These are phyloP conservation scores for Harpegnathos saltator DNA, from an alignment of 1,140 invertebrate species.

Conservation along the genomic window DNA sequence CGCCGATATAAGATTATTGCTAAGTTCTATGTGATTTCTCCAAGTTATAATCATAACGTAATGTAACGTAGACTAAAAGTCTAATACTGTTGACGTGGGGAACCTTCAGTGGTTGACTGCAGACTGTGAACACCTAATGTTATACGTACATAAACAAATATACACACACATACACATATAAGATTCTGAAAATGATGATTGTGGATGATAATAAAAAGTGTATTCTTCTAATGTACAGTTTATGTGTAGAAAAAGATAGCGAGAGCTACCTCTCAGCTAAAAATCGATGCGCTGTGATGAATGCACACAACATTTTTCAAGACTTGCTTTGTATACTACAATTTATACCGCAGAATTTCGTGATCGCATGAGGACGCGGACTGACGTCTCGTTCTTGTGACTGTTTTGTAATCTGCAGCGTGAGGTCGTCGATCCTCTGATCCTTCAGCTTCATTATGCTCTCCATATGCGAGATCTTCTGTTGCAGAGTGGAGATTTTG, in stretches of 20 bases:
- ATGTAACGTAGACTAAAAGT: constrained; percentile 23
- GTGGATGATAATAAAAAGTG: too few species aligned
- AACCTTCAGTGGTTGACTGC: too few species aligned
- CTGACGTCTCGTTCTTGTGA: background rate
- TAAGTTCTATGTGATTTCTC: background rate
- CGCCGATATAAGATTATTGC: constrained; percentile 86
- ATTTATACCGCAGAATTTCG: constrained; percentile 46
- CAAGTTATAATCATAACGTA: constrained; percentile 39
- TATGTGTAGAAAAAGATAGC: background rate
- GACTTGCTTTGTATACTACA: background rate
- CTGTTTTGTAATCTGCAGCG: constrained; percentile 70
- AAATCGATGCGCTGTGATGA: background rate
- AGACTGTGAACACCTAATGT: too few species aligned
- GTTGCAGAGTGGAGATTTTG: constrained; percentile 80
- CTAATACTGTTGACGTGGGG: background rate
- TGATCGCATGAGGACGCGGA: background rate
- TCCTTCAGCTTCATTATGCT: constrained; percentile 87
- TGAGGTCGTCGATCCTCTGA: constrained; percentile 87
- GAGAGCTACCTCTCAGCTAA: background rate
- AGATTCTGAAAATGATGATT: too few species aligned
- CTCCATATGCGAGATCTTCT: constrained; percentile 86
- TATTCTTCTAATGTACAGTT: constrained; percentile 28
- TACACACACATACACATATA: too few species aligned
- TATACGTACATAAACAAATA: too few species aligned
- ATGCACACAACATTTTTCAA: too few species aligned